Conservation (phyloP, 2,888 invertebrate species). For the Punctoribates punctum region DNA sequence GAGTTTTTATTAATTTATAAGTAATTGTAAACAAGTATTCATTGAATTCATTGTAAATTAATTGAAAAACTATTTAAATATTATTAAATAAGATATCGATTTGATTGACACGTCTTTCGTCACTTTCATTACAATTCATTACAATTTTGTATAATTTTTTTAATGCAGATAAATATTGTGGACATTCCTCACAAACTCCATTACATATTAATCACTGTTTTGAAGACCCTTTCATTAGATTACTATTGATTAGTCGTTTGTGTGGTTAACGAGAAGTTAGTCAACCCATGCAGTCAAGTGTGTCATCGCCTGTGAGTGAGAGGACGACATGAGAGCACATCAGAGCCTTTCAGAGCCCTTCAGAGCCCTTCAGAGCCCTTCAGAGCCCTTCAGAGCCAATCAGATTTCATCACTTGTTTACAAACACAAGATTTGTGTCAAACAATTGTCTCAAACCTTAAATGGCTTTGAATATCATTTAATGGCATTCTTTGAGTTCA, state of each 20-base stretch:
- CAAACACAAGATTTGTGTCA: background rate
- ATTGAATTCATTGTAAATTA: too few species aligned
- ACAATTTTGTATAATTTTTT: background rate
- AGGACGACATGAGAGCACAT: background rate
- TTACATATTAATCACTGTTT: background rate
- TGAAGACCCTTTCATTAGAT: background rate
- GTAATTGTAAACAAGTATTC: too few species aligned
- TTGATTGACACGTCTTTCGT: conserved; percentile 13
- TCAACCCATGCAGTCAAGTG: too few species aligned
- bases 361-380: background rate
- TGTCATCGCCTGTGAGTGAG: too few species aligned
- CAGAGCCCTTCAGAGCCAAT: background rate
- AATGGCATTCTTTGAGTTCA: background rate
- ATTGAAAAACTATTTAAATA: background rate
- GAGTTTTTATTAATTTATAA: too few species aligned
- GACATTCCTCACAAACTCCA: background rate
- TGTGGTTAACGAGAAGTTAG: too few species aligned
- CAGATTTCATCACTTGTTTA: conserved; percentile 6
- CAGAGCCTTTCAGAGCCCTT: background rate
- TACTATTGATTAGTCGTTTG: too few species aligned
- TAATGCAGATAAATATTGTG: background rate
- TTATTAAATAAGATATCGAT: background rate
- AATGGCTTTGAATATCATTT: background rate
- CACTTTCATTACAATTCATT: background rate
- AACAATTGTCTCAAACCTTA: background rate